Percentiles rank a stretch among this genome's conserved stretches.
Evolutionary conservation across 2,797 vertebrate species (phyloP).

Genomic region (Ctenopoma multispine): DNA sequence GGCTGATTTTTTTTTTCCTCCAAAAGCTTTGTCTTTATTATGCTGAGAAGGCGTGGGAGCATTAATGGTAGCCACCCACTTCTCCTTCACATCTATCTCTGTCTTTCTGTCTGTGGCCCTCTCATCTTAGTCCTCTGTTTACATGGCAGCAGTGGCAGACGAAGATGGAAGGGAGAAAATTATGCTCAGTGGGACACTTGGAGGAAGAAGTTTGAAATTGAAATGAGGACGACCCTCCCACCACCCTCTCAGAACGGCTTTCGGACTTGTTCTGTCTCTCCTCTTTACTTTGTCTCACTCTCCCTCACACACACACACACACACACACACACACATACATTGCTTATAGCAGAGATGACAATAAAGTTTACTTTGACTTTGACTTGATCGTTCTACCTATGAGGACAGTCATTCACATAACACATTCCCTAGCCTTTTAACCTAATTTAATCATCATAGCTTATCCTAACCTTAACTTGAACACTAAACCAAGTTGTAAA

Average conservation of each 20-base stretch:
- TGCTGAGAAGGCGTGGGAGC: conserved; percentile 9
- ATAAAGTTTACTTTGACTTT: no score
- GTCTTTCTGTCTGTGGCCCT: conserved; percentile 31
- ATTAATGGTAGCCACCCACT: conserved; percentile 36
- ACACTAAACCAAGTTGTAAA: no score
- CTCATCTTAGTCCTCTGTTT: conserved; percentile 59
- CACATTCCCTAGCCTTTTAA: no score
- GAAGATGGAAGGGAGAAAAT: conserved; percentile 68
- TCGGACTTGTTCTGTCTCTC: conserved; percentile 30
- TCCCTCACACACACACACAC: no score
- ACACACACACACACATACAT: no score
- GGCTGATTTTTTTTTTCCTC: neutral
- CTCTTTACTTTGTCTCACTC: neutral
- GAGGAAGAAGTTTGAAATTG: conserved; percentile 72
- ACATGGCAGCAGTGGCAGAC: conserved; percentile 44
- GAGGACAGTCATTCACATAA: neutral
- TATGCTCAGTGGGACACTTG: conserved; percentile 73
- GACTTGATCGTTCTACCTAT: neutral
- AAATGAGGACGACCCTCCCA: conserved; percentile 66
- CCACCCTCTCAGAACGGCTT: conserved; percentile 43
- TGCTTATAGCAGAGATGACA: no score
- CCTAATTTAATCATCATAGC: no score
- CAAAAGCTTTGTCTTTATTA: conserved; percentile 42
- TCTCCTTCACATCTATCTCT: conserved; percentile 38
- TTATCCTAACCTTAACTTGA: no score